These are phyloP conservation scores for Panorpa germanica DNA, from an alignment of 2,888 invertebrate genomes.

Conservation along the genomic window DNA sequence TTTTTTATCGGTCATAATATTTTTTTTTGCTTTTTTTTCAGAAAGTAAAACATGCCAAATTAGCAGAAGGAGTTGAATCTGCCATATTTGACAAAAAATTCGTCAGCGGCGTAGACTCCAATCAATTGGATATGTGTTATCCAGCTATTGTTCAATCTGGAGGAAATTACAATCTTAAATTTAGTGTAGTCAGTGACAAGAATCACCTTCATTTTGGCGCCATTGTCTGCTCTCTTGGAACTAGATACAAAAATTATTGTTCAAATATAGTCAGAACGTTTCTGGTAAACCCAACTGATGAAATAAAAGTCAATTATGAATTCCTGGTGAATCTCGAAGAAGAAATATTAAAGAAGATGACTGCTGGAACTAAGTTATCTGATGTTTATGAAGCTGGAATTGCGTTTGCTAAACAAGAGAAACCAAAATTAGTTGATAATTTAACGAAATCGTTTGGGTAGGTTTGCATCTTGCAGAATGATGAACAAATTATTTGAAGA, in stretches of 20 bases:
- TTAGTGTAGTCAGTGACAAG: constrained; percentile 88
- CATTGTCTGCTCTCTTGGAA: constrained; percentile 87
- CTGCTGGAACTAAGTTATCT: constrained; percentile 64
- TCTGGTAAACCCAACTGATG: constrained; percentile 78
- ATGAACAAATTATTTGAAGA: constrained; percentile 7
- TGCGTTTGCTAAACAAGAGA: constrained; percentile 67
- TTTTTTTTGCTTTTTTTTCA: constrained; percentile 23
- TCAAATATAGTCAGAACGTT: constrained; percentile 94
- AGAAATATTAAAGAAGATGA: constrained; percentile 68
- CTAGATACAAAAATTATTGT: constrained; percentile 93
- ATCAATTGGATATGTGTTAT: constrained; percentile 92
- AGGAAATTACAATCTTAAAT: constrained; percentile 93
- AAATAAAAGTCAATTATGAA: constrained; percentile 74
- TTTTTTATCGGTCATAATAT: constrained; percentile 3
- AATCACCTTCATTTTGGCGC: constrained; percentile 89
- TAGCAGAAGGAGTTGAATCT: constrained; percentile 87
- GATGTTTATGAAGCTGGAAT: constrained; percentile 75
- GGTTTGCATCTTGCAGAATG: constrained; percentile 11
- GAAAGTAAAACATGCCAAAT: constrained; percentile 90
- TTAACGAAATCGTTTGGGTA: constrained; percentile 86
- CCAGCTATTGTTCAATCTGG: constrained; percentile 98
- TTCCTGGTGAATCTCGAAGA: constrained; percentile 80
- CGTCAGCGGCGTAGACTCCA: constrained; percentile 73
- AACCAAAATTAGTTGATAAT: constrained; percentile 68
- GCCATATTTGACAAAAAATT: constrained; percentile 93